phyloP scores from a whole-genome alignment of 2,888 invertebrate species.

The Nebria salina region DNA sequence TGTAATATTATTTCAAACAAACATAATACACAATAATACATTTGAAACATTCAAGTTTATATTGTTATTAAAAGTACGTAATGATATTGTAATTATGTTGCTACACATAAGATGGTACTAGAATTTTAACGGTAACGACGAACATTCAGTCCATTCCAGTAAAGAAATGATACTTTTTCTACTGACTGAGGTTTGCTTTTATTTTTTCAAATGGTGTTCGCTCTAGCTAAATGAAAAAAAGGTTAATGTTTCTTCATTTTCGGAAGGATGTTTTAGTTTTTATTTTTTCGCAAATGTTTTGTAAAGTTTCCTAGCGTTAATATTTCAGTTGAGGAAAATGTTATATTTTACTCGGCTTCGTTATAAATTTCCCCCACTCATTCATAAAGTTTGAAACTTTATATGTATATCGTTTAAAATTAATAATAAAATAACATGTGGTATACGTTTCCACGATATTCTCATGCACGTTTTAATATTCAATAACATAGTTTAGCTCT shows the following conservation, averaged over 20 bases:
- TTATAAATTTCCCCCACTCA: no score
- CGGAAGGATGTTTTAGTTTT: slow-evolving; percentile 1
- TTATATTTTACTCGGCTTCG: no score
- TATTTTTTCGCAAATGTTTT: not conserved
- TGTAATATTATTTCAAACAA: not conserved
- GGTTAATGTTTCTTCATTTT: not conserved
- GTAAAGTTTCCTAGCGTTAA: not conserved
- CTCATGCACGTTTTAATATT: no score
- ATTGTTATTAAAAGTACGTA: not conserved
- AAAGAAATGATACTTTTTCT: not conserved
- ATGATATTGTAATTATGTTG: not conserved
- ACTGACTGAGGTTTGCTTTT: not conserved
- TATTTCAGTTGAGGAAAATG: not conserved
- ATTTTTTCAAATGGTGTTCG: not conserved
- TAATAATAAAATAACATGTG: no score
- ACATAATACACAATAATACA: not conserved
- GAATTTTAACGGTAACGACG: not conserved
- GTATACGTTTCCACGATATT: no score
- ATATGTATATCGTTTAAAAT: no score
- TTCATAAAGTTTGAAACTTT: no score
- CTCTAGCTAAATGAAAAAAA: not conserved
- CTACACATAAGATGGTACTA: not conserved
- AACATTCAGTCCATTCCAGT: not conserved
- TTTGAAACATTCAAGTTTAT: not conserved
- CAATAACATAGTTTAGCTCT: not conserved